Base-by-base conservation (phyloP, 2,888 invertebrate species). In the Cosmia pyralina region DNA sequence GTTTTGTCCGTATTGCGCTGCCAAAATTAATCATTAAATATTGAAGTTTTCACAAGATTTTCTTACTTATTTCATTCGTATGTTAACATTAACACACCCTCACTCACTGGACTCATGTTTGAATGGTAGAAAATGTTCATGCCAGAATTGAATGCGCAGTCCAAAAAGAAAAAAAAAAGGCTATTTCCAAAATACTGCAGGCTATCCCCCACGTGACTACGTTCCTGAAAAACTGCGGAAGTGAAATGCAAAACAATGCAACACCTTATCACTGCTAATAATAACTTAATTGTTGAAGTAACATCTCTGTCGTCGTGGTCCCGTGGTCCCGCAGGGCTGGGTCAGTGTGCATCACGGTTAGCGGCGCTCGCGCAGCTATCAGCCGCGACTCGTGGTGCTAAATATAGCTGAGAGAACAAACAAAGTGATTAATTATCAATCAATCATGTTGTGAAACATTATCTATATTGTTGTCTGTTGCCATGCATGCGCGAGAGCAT, bases 281-380 rank as follows among this genome's bases (percentile, higher is more conserved):
- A 67, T 53, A 41, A 46, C 6, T 2, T 34, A 17, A 34, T 52
- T 48, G 57, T 46, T 41, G 28, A 55, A 62, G 58, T 64, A n/a
- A 46, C 59, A 44, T 68, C 10, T 60, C 19, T 46, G 41, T 53
- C 52, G 22, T 44, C 34, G n/a, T 63, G 55, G 28, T 41, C 22
- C 38, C 67, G 44, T 81, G 75, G 75, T 59, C 81, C 68, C 65
- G 44, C 58, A 19, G 55, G 34, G 50, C 65, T 66, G 74, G 80
- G 81, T 84, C 84, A 81, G 66, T 81, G 63, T 73, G 81, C 83
- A 69, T 38, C 58, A 48, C 64, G 70, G 84, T 62, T 66, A 68
- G 38, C 52, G 58, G 66, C 73, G 72, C 65, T 57, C 19, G 50
- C 53, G 76, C 69, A 67, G 48, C 55, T 75, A 80, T 68, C 79